Evolutionary conservation across 2,888 invertebrate genomes (phyloP).

Genomic region (Griposia aprilina): DNA sequence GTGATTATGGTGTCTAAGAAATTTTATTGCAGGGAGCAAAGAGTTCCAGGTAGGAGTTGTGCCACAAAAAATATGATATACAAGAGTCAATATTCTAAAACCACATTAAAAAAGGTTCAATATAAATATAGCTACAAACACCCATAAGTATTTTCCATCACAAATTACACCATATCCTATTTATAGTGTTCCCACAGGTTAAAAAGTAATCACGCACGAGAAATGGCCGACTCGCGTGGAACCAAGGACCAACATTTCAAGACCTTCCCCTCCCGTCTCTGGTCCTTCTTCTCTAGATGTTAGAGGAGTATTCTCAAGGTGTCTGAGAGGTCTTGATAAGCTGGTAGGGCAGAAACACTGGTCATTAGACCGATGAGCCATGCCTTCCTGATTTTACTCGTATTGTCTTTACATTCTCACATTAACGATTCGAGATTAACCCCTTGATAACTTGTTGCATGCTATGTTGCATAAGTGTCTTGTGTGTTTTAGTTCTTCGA

Average conservation of each 20-base stretch:
- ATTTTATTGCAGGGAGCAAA: not conserved
- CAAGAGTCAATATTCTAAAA: conserved; percentile 5
- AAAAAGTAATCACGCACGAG: conserved; percentile 81
- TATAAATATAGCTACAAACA: conserved; percentile 39
- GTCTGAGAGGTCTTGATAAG: conserved; percentile 54
- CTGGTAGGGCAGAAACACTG: conserved; percentile 71
- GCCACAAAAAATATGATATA: too few species aligned
- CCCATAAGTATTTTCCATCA: conserved; percentile 60
- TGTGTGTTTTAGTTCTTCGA: conserved; percentile 26
- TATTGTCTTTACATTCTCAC: conserved; percentile 85
- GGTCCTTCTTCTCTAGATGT: conserved; percentile 17
- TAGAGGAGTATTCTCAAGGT: conserved; percentile 6
- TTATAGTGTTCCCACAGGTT: conserved; percentile 81
- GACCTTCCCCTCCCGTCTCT: conserved; percentile 62
- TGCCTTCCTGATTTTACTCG: conserved; percentile 82
- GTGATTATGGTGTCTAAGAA: not conserved
- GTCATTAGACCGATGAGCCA: conserved; percentile 86
- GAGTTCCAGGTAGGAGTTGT: not conserved
- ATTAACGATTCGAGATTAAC: conserved; percentile 74
- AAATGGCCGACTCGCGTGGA: conserved; percentile 79
- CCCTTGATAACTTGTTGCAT: conserved; percentile 65
- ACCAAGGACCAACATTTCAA: conserved; percentile 62
- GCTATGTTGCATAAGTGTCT: conserved; percentile 38
- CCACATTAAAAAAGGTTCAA: conserved; percentile 23
- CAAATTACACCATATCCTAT: conserved; percentile 74